Percentiles rank a stretch among this genome's conserved stretches.
These are phyloP conservation scores for Gyps fulvus DNA, from an alignment of 2,113 vertebrate genomes.

Conservation along the genomic window DNA sequence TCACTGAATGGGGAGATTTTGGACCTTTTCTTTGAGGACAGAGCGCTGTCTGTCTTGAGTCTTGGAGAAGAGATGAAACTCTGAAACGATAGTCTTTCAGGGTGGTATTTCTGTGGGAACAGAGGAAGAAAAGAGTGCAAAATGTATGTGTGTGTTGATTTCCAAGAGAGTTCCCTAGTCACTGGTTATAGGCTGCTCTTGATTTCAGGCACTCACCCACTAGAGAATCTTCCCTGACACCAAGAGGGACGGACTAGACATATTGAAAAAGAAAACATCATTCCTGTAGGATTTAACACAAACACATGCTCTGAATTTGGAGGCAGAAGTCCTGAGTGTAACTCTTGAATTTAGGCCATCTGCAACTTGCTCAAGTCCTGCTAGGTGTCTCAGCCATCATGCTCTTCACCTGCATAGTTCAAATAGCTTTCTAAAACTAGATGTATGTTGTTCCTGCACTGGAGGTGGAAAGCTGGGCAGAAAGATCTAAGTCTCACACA, in stretches of 20 bases:
- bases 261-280: background rate
- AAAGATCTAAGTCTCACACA: background rate
- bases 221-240: background rate
- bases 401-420: background rate
- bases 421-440: background rate
- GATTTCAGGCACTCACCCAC: background rate
- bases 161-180: background rate
- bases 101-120: background rate
- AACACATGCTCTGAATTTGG: background rate
- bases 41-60: background rate
- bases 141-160: background rate
- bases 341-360: background rate
- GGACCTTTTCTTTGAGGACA: background rate
- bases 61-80: background rate
- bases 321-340: background rate
- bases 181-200: background rate
- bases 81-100: background rate
- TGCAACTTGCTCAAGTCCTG: background rate
- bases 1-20: background rate
- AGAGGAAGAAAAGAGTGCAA: background rate
- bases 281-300: background rate
- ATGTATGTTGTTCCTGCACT: background rate
- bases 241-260: background rate
- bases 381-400: background rate
- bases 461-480: background rate